Percentiles rank a stretch among this genome's conserved stretches.
phyloP scores from a whole-genome alignment of 2,888 invertebrate species.

The Eilema depressum region DNA sequence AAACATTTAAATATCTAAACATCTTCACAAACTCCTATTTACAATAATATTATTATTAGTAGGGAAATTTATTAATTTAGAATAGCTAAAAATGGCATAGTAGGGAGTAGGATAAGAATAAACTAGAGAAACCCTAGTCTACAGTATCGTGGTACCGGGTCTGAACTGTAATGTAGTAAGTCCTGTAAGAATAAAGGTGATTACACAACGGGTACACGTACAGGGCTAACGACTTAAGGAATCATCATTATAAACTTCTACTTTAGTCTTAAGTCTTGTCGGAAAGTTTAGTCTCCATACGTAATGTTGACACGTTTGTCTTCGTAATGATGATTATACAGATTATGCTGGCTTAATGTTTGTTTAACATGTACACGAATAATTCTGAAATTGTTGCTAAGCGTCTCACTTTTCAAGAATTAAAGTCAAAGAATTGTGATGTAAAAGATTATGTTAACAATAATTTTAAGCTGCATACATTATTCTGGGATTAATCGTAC shows the following conservation, averaged over 20 bases:
- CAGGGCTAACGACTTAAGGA: conserved; percentile 10
- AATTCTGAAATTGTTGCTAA: not conserved
- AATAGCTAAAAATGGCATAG: too few relatives aligned
- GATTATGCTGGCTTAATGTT: conserved; percentile 4
- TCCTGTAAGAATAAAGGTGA: not conserved
- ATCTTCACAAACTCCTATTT: too few relatives aligned
- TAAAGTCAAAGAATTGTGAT: not conserved
- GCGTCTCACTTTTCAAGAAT: conserved; percentile 2
- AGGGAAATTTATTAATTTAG: too few relatives aligned
- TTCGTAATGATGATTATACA: conserved; percentile 11
- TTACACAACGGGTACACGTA: not conserved
- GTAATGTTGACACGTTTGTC: conserved; percentile 3
- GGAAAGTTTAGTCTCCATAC: conserved; percentile 13
- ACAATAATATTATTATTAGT: too few relatives aligned
- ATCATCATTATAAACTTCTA: conserved; percentile 14
- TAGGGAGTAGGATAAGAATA: not conserved
- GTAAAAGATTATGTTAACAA: not conserved
- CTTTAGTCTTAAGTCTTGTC: not conserved
- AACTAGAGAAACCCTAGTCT: not conserved
- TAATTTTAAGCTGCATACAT: not conserved
- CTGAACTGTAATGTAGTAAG: not conserved
- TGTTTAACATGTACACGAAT: not conserved
- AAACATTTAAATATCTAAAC: too few relatives aligned
- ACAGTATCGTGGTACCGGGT: not conserved
- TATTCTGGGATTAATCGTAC: not conserved